These are phyloP conservation scores for Sebastes cheni DNA, from an alignment of 2,797 vertebrate genomes.

Conservation along the genomic window DNA sequence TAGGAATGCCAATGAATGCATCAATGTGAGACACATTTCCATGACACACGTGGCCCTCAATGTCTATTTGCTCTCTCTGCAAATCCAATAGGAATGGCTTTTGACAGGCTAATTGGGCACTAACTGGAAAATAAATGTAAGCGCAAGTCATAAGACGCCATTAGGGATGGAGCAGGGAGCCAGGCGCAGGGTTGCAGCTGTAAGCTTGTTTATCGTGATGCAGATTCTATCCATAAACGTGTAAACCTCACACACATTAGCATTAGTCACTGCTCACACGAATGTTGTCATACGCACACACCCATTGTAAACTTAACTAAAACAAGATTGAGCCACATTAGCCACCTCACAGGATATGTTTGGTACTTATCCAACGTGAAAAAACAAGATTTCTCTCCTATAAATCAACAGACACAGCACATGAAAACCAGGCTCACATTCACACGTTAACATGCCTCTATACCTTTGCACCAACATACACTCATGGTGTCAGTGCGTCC, in stretches of 20 bases:
- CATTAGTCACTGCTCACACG: slow-evolving; percentile 27
- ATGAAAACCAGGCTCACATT: slow-evolving; percentile 7
- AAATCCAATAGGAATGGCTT: slow-evolving; percentile 59
- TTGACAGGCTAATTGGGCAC: slow-evolving; percentile 67
- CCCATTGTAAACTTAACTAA: slow-evolving; percentile 28
- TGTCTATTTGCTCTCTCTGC: slow-evolving; percentile 48
- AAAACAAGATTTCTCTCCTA: neutral
- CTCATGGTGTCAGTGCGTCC: slow-evolving; percentile 15
- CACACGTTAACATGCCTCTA: slow-evolving; percentile 3
- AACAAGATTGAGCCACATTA: neutral
- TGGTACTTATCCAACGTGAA: neutral
- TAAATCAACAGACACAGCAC: neutral
- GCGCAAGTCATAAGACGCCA: slow-evolving; percentile 66
- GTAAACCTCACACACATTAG: slow-evolving; percentile 10
- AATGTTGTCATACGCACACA: slow-evolving; percentile 25
- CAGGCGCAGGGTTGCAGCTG: slow-evolving; percentile 1
- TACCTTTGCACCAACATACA: slow-evolving; percentile 11
- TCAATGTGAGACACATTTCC: slow-evolving; percentile 53
- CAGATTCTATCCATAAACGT: slow-evolving; percentile 28
- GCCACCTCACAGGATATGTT: neutral
- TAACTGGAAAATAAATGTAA: slow-evolving; percentile 77
- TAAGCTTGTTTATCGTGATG: slow-evolving; percentile 24
- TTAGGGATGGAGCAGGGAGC: slow-evolving; percentile 37
- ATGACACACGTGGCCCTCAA: slow-evolving; percentile 35
- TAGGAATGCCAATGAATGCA: slow-evolving; percentile 54